A percentile compares a stretch with the other conserved stretches of the same genome.
phyloP scores from a whole-genome alignment of 2,797 vertebrate species.

The Eurystomus glaucurus region DNA sequence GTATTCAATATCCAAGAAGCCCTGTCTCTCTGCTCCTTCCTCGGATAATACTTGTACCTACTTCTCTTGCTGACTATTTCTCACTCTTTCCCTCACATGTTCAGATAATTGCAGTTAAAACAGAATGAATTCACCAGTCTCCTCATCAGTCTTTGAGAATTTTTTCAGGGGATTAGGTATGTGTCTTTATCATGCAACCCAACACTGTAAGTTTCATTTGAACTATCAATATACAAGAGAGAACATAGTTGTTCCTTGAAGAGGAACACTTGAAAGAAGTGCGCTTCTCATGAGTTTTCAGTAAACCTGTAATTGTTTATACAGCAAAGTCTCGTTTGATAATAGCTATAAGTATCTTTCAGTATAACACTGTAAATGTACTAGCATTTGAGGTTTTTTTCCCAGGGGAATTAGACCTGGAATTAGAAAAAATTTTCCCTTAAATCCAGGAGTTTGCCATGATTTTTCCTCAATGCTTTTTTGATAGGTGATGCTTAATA shows the following conservation, averaged over 20 bases:
- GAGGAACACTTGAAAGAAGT: too few species aligned
- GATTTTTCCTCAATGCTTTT: background rate
- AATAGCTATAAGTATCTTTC: background rate
- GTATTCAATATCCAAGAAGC: background rate
- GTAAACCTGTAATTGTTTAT: background rate
- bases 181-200: background rate
- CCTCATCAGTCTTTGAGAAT: background rate
- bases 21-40: background rate
- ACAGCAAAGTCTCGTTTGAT: constrained; percentile 8
- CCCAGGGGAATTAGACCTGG: background rate
- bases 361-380: background rate
- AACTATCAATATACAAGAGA: background rate
- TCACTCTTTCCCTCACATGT: background rate
- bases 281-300: background rate
- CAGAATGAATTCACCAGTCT: background rate
- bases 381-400: rapidly evolving
- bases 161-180: background rate
- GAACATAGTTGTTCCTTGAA: background rate
- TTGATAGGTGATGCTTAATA: background rate
- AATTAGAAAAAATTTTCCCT: background rate
- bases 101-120: background rate
- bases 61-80: background rate
- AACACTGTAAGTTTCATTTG: background rate
- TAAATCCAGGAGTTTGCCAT: background rate
- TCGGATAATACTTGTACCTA: background rate